Percentiles rank a stretch among this genome's conserved stretches.
Conservation (phyloP, 53 echinoderm and acorn worm genomes). For the Arbacia lixula region DNA sequence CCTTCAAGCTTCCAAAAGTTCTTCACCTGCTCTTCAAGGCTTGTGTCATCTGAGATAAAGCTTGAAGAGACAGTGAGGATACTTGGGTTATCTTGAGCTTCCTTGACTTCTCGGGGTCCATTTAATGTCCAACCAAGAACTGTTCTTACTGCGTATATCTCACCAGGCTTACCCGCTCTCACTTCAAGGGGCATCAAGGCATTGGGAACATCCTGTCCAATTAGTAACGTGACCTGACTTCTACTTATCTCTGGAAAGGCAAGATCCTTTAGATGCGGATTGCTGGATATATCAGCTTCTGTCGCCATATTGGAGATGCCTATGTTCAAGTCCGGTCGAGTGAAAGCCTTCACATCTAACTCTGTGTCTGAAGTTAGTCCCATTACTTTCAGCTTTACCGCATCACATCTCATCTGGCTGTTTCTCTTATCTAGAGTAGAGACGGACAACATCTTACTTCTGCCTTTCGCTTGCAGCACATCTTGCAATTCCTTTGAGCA, state of each 20-base stretch:
- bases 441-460: not conserved
- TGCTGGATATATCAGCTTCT: constrained; percentile 27
- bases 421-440: not conserved
- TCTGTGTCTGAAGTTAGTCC: not conserved
- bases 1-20: constrained; percentile 24
- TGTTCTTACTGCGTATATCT: constrained; percentile 51
- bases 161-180: constrained; percentile 27
- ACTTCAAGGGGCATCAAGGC: constrained; percentile 66
- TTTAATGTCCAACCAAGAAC: too few relatives aligned
- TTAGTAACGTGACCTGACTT: constrained; percentile 44
- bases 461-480: not conserved
- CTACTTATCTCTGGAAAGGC: not conserved
- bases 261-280: constrained; percentile 40
- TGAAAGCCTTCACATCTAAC: not conserved
- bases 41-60: not conserved
- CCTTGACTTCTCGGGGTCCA: too few relatives aligned
- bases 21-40: constrained; percentile 8
- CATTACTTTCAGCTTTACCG: not conserved
- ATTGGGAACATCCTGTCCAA: constrained; percentile 73
- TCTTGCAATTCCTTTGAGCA: not conserved
- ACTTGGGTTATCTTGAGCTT: too few relatives aligned
- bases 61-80: not conserved
- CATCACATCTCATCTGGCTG: not conserved
- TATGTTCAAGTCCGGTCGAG: constrained; percentile 26
- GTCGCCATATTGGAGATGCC: constrained; percentile 3